Conservation (phyloP, 2,888 invertebrate genomes). For the Drosophila nr. fundita region DNA sequence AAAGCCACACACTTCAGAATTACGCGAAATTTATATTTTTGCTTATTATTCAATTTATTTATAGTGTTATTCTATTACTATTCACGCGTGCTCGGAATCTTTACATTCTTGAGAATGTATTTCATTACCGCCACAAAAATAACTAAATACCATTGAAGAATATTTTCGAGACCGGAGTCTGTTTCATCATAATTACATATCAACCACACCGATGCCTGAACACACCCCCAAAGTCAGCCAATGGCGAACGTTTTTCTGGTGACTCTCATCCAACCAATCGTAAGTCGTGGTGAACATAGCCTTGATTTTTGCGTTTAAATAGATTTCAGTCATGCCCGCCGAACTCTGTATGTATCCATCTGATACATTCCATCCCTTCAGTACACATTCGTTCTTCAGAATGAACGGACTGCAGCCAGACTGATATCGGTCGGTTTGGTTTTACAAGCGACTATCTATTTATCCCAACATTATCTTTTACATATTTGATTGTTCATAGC, state of each 20-base stretch:
- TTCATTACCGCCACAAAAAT: slow-evolving; percentile 25
- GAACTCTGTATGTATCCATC: neutral
- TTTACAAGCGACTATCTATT: neutral
- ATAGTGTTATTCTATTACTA: neutral
- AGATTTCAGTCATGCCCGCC: neutral
- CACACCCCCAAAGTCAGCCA: slow-evolving; percentile 42
- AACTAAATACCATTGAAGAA: slow-evolving; percentile 38
- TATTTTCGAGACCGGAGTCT: slow-evolving; percentile 12
- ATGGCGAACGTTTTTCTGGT: slow-evolving; percentile 18
- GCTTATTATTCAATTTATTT: slow-evolving; percentile 7
- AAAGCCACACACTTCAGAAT: neutral
- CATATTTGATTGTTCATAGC: neutral
- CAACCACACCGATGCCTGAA: slow-evolving; percentile 21
- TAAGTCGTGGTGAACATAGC: slow-evolving; percentile 32
- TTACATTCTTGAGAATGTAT: slow-evolving; percentile 28
- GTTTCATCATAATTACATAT: slow-evolving; percentile 11
- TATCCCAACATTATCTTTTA: neutral
- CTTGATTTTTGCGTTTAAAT: neutral
- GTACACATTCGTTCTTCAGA: neutral
- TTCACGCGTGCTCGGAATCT: neutral
- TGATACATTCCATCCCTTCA: neutral
- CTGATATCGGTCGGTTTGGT: neutral
- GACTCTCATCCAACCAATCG: slow-evolving; percentile 28
- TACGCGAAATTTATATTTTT: neutral
- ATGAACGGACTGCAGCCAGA: neutral